Base-by-base conservation (phyloP, 2,797 vertebrate genomes). In the Prionace glauca region DNA sequence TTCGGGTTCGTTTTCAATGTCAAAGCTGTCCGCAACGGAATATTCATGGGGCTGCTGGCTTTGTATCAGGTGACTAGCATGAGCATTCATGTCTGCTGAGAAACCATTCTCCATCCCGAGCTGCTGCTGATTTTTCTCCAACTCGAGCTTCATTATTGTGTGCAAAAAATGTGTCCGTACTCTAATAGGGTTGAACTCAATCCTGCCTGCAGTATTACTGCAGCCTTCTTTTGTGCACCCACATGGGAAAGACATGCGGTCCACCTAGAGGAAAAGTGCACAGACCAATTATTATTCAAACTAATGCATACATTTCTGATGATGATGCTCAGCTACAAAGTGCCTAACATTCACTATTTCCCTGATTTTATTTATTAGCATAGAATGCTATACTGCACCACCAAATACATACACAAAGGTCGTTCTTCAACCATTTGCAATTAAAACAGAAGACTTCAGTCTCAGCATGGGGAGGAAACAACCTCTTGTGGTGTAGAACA, bases 111-210 rank as follows among this genome's bases (percentile, higher is more conserved):
- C 97, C 0, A 95, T 56, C 24, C 97, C 97, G 0, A 97, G 97
- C 97, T 98, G 98, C 97, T 99, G 99, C 2, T 98, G 98, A 96
- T 98, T 99, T 97, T 99, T 99, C 97, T 99, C 99, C 97, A 99
- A 97, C 97, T 99, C 99, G 60, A 99, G 98, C 97, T 99, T 99
- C 99, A 99, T 99, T 96, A 99, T 99, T 79, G 99, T 99, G 98
- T 99, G 99, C 97, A 99, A 98, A 97, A 99, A 99, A 97, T 99
- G 99, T 97, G 99, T 99, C 97, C 99, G 98, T 96, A 99, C 99
- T 26, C 99, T 98, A 96, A 99, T 99, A 95, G 99, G 99, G 97
- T 99, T 99, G 96, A 99, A 99, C 97, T 99, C 99, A 96, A 99
- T 99, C 97, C 99, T 98, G 96, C 99, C 99, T 1, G 99, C 98